A percentile compares a stretch with the other conserved stretches of the same genome.
These are phyloP conservation scores for Pitangus sulphuratus DNA, from an alignment of 2,797 vertebrate species.

Conservation along the genomic window DNA sequence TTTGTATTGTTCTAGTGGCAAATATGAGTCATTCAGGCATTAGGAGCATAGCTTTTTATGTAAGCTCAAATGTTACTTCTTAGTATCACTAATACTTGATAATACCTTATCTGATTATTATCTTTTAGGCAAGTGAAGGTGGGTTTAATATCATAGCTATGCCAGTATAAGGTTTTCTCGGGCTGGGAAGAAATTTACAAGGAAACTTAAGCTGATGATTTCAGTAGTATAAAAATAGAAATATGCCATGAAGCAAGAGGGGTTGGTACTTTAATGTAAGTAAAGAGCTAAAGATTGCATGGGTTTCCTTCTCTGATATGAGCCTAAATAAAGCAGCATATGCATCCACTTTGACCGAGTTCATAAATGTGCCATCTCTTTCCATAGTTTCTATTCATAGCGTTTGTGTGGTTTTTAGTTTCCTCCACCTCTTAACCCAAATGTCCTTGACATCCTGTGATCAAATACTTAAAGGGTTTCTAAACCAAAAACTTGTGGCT, in stretches of 20 bases:
- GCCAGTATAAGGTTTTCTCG: not conserved
- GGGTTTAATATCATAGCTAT: not conserved
- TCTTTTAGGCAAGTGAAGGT: not conserved
- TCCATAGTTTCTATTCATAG: slow-evolving; percentile 73
- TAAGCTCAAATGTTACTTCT: not conserved
- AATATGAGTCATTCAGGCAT: slow-evolving; percentile 13
- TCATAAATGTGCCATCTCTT: slow-evolving; percentile 53
- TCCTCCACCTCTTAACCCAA: slow-evolving; percentile 52
- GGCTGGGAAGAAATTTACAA: not conserved
- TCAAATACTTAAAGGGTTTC: slow-evolving; percentile 43
- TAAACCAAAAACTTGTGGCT: not conserved
- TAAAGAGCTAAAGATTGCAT: not conserved
- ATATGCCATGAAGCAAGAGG: not conserved
- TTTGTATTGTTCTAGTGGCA: slow-evolving; percentile 21
- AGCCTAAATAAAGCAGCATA: slow-evolving; percentile 73
- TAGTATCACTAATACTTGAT: not conserved
- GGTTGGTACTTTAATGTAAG: not conserved
- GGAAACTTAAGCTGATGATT: not conserved
- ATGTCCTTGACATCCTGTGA: slow-evolving; percentile 56
- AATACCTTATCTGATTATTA: not conserved
- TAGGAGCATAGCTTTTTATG: not conserved
- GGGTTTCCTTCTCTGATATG: slow-evolving; percentile 54
- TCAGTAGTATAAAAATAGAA: not conserved
- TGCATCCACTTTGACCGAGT: slow-evolving; percentile 68
- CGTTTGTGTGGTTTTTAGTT: slow-evolving; percentile 69